A percentile compares a stretch with the other conserved stretches of the same genome.
Conservation (phyloP, 2,113 vertebrate species). For the Sylvia atricapilla region DNA sequence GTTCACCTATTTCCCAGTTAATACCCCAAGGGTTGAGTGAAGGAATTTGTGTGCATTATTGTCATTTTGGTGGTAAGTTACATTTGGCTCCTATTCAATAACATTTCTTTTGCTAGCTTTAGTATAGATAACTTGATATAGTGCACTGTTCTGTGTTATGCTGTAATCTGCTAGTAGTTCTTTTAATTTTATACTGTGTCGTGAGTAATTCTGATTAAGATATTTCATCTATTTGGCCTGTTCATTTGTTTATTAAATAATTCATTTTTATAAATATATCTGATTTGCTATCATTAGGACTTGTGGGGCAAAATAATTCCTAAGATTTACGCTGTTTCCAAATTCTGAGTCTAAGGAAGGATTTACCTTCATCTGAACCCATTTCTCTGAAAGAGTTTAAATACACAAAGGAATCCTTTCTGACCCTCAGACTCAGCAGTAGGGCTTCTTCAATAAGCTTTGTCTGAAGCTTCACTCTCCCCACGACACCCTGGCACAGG, state of each 20-base stretch:
- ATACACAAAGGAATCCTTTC: not conserved
- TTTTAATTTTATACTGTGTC: not conserved
- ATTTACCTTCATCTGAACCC: not conserved
- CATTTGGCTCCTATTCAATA: not conserved
- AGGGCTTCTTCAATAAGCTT: not conserved
- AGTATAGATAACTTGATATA: not conserved
- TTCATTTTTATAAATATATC: not conserved
- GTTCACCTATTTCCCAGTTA: not conserved
- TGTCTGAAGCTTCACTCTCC: not conserved
- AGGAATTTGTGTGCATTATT: not conserved
- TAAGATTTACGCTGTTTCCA: not conserved
- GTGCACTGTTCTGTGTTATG: not conserved
- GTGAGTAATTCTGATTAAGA: not conserved
- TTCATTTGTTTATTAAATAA: not conserved
- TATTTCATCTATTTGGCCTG: not conserved
- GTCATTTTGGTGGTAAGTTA: not conserved
- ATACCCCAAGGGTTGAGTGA: not conserved
- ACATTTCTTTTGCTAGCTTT: not conserved
- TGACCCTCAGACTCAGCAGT: not conserved
- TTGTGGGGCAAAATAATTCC: not conserved
- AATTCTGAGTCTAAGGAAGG: not conserved
- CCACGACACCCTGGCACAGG: not conserved
- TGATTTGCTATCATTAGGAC: not conserved
- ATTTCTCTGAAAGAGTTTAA: not conserved
- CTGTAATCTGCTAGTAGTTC: not conserved